These are phyloP conservation scores for Xiphophorus couchianus DNA, from an alignment of 2,113 vertebrate species.

Conservation along the genomic window DNA sequence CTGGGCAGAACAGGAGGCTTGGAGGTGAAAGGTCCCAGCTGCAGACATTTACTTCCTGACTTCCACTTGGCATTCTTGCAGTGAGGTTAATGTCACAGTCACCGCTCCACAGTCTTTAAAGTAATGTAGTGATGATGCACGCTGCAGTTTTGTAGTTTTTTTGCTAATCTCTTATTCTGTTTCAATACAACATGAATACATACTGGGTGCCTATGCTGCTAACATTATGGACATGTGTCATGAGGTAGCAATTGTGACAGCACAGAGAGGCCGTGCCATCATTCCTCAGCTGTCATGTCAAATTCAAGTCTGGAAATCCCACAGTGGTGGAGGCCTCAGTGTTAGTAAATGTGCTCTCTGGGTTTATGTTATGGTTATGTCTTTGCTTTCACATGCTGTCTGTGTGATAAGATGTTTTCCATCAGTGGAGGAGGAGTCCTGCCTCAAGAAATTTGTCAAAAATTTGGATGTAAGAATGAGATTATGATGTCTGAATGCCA, in stretches of 20 bases:
- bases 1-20: slow-evolving; percentile 1
- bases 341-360: slow-evolving; percentile 53
- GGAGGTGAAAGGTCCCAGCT: slow-evolving; percentile 45
- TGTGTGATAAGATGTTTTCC: slow-evolving; percentile 42
- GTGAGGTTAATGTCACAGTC: slow-evolving; percentile 51
- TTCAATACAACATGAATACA: slow-evolving; percentile 28
- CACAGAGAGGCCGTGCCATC: slow-evolving; percentile 41
- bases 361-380: slow-evolving; percentile 19
- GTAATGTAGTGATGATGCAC: neutral
- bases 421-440: slow-evolving; percentile 25
- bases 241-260: slow-evolving; percentile 46
- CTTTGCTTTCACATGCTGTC: slow-evolving; percentile 32
- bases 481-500: slow-evolving; percentile 34
- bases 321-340: slow-evolving; percentile 36
- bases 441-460: slow-evolving; percentile 26
- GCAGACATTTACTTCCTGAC: slow-evolving; percentile 46
- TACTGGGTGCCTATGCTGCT: slow-evolving; percentile 55
- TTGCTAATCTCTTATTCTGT: slow-evolving; percentile 53
- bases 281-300: slow-evolving; percentile 57
- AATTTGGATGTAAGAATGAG: slow-evolving; percentile 24
- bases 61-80: slow-evolving; percentile 39
- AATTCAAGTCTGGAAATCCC: slow-evolving; percentile 47
- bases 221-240: slow-evolving; percentile 58
- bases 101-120: slow-evolving; percentile 49
- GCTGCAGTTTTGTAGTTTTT: slow-evolving; percentile 51